Evolutionary conservation across 2,113 vertebrate species (phyloP).

Genomic region (Odocoileus hemionus): DNA sequence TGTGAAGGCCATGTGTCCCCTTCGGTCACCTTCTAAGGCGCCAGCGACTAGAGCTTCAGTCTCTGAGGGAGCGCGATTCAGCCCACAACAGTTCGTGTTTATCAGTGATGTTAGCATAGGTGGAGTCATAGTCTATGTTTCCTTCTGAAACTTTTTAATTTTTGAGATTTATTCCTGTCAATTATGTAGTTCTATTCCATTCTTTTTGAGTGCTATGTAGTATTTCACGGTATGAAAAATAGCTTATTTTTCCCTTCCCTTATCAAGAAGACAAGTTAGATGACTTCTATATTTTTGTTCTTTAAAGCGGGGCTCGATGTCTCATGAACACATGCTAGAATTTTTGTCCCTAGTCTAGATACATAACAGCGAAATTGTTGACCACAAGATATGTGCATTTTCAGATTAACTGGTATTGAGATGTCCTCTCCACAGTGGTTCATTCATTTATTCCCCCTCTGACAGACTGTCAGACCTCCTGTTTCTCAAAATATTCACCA

Average conservation of each 20-base stretch:
- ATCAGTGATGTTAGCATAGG: rapidly evolving
- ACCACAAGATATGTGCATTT: rapidly evolving
- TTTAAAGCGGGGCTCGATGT: not conserved
- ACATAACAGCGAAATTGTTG: too few species aligned
- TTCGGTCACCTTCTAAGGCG: rapidly evolving
- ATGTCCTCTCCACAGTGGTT: rapidly evolving
- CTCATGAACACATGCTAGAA: not conserved
- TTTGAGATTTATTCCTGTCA: not conserved
- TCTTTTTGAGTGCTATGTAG: not conserved
- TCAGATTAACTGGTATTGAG: not conserved
- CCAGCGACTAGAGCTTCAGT: not conserved
- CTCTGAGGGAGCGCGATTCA: not conserved
- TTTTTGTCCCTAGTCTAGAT: not conserved
- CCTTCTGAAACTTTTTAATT: not conserved
- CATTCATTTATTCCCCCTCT: not conserved
- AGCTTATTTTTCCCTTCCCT: not conserved
- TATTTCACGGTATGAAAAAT: too few species aligned
- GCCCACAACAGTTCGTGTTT: rapidly evolving
- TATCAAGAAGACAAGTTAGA: not conserved
- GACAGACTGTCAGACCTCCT: rapidly evolving
- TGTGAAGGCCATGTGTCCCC: not conserved
- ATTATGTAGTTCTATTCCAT: rapidly evolving
- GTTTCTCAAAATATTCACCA: not conserved
- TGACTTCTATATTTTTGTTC: not conserved
- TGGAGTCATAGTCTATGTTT: not conserved